phyloP scores from a whole-genome alignment of 2,888 invertebrate genomes.

The Caenorhabditis sp. region DNA sequence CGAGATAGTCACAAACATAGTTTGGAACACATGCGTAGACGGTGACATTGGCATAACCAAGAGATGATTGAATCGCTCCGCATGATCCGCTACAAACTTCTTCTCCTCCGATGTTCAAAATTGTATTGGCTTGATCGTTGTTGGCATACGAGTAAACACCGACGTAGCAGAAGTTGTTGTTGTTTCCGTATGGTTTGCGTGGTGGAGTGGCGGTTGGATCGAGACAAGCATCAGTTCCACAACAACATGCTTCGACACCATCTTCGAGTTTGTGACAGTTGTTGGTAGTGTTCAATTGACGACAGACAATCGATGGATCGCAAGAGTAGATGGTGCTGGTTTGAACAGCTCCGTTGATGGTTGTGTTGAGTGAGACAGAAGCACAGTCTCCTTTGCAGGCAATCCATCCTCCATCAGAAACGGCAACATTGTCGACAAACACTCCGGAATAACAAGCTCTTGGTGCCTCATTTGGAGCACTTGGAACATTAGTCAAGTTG shows the following conservation, averaged over 20 bases:
- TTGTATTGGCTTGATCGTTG: slow-evolving; percentile 27
- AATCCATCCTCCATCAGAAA: slow-evolving; percentile 45
- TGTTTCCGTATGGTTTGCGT: slow-evolving; percentile 36
- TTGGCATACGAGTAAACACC: slow-evolving; percentile 38
- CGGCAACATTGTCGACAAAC: slow-evolving; percentile 23
- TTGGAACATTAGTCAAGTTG: slow-evolving; percentile 25
- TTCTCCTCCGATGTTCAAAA: slow-evolving; percentile 38
- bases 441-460: slow-evolving; percentile 51
- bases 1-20: slow-evolving; percentile 40
- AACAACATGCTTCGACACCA: slow-evolving; percentile 47
- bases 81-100: slow-evolving; percentile 45
- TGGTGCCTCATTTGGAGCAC: slow-evolving; percentile 39
- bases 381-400: slow-evolving; percentile 52
- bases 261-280: slow-evolving; percentile 37
- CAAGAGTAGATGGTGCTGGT: slow-evolving; percentile 48
- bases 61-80: slow-evolving; percentile 33
- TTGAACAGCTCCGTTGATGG: slow-evolving; percentile 19
- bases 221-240: slow-evolving; percentile 45
- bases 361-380: slow-evolving; percentile 41
- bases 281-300: slow-evolving; percentile 24
- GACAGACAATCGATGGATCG: slow-evolving; percentile 50
- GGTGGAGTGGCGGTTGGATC: slow-evolving; percentile 47
- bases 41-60: slow-evolving; percentile 28
- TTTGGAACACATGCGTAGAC: slow-evolving; percentile 45
- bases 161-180: slow-evolving; percentile 48